Percentiles rank a stretch among this genome's conserved stretches.
These are phyloP conservation scores for Nebria ingens DNA, from an alignment of 1,140 invertebrate species.

Conservation along the genomic window DNA sequence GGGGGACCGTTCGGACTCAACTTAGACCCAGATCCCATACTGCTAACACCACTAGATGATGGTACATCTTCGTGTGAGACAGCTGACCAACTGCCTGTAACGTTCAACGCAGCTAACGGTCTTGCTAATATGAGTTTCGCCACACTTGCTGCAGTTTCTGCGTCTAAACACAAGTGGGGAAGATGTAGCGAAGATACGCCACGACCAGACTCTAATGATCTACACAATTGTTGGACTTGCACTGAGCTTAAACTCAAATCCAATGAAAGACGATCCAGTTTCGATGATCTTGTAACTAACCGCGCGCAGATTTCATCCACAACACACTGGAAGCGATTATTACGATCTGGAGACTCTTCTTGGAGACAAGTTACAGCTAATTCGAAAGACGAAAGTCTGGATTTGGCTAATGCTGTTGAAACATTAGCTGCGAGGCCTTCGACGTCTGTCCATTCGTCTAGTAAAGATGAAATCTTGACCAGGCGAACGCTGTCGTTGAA, in stretches of 20 bases:
- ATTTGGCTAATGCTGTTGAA: constrained; percentile 36
- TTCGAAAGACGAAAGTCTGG: constrained; percentile 39
- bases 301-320: constrained; percentile 41
- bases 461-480: constrained; percentile 37
- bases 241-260: constrained; percentile 42
- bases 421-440: constrained; percentile 36
- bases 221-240: constrained; percentile 41
- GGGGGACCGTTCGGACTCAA: constrained; percentile 23
- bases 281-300: constrained; percentile 30
- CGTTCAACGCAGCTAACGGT: constrained; percentile 40
- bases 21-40: constrained; percentile 32
- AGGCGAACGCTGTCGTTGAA: constrained; percentile 37
- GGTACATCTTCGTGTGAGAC: constrained; percentile 35
- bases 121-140: constrained; percentile 36
- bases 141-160: constrained; percentile 39
- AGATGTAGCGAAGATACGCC: constrained; percentile 43
- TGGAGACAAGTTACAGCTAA: constrained; percentile 41
- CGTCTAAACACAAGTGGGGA: constrained; percentile 45
- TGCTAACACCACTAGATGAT: constrained; percentile 37
- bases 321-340: constrained; percentile 41
- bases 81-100: constrained; percentile 41
- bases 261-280: constrained; percentile 38
- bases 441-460: constrained; percentile 37
- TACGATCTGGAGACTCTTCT: constrained; percentile 31
- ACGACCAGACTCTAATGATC: constrained; percentile 35